Evolutionary conservation across 2,888 invertebrate species (phyloP), one percentile per base, ranked within the genome.

Genomic region (Agrilus cyanescens): DNA sequence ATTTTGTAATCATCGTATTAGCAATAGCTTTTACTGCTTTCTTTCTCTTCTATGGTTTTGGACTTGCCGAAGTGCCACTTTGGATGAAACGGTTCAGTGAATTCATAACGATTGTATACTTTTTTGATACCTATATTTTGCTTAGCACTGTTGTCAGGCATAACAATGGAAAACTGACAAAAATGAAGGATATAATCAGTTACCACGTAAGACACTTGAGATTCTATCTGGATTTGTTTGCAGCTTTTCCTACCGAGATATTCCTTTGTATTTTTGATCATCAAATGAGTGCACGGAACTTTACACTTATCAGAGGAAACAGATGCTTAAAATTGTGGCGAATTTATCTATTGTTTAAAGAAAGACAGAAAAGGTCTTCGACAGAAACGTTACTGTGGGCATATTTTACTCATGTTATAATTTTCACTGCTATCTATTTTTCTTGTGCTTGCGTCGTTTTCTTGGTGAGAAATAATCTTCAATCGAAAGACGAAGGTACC

Each of bases 201-300:
- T 38, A 43, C 14, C 38, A 45, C 35, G 42, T 52, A 18, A 32
- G 38, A 20, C 32, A 40, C 5, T 37, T 38, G 2, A 33, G 38
- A 2, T 51, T 50, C 32, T 43, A 44, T 35, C 2, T 44, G 4
- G 51, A 51, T 18, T 37, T 52, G 8, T 18, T 48, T 13, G 37
- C 50, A 3, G 40, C 46, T 5, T 15, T 51, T 14, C 52, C 52
- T 7, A 40, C 48, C 4, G 50, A 52, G 33, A 33, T 49, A n/a
- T 45, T 51, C 20, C 44, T 46, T 2, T 34, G 44, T 13, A 33
- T 52, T 14, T 25, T 48, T 16, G 20, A 50, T n/a, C 12, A 12
- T 1, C 18, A 12, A 1, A 29, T 45, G 16, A 43, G 44, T 5
- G 31, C 15, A 12, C 43, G 45, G 25, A 36, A 20, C 12, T 14